These are phyloP conservation scores for Eutrigla gurnardus DNA, from an alignment of 2,797 vertebrate species.

Conservation along the genomic window DNA sequence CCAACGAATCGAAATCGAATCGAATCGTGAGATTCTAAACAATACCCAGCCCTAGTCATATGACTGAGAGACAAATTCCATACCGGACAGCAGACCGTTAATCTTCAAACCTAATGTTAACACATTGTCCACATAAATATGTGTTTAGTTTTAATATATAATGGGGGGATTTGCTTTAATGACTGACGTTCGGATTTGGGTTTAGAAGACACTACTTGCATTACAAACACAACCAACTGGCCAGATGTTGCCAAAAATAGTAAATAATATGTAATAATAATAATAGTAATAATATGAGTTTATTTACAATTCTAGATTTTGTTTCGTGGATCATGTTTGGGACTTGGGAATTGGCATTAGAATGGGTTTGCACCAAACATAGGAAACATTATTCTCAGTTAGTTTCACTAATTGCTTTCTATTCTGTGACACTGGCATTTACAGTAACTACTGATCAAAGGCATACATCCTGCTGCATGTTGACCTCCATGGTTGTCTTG, in stretches of 20 bases:
- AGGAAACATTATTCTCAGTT: too few species aligned
- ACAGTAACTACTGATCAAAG: constrained; percentile 8
- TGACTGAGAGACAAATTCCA: not conserved
- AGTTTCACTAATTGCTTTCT: constrained; percentile 9
- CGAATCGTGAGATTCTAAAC: too few species aligned
- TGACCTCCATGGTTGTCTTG: constrained; percentile 12
- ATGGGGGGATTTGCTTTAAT: not conserved
- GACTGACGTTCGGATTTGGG: not conserved
- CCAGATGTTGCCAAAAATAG: not conserved
- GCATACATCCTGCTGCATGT: not conserved
- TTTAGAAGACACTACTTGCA: not conserved
- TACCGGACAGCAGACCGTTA: constrained; percentile 16
- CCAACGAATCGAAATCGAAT: too few species aligned
- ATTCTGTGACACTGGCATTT: not conserved
- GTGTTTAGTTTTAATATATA: not conserved
- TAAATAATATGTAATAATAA: not conserved
- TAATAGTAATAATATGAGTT: not conserved
- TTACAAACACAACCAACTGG: constrained; percentile 6
- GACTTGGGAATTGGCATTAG: not conserved
- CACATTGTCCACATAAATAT: not conserved
- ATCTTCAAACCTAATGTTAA: constrained; percentile 30
- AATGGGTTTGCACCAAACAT: not conserved
- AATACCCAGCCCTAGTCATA: too few species aligned
- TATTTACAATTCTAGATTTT: not conserved
- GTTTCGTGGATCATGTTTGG: constrained; percentile 1